Percentiles rank a stretch among this genome's conserved stretches.
These are phyloP conservation scores for Drosophila setifemur DNA, from an alignment of 1,140 invertebrate genomes.

Conservation along the genomic window DNA sequence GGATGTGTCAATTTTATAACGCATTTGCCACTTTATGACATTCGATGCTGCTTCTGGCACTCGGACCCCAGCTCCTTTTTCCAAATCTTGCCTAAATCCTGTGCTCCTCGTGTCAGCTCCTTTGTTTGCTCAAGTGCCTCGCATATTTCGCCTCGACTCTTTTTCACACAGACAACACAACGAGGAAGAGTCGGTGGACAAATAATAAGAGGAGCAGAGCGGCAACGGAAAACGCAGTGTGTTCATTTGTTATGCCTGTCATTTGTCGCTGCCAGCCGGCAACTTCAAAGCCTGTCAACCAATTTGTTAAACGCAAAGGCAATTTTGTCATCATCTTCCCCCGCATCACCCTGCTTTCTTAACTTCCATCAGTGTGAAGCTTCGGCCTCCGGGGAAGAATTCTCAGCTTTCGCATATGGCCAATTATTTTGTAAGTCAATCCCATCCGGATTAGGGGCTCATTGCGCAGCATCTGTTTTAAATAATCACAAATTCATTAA, in stretches of 20 bases:
- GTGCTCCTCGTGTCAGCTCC: slow-evolving; percentile 20
- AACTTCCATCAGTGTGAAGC: slow-evolving; percentile 13
- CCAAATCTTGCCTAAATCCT: neutral
- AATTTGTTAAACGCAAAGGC: slow-evolving; percentile 79
- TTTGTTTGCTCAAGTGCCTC: slow-evolving; percentile 75
- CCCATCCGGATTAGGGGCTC: neutral
- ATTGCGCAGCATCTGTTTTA: neutral
- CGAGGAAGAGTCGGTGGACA: slow-evolving; percentile 16
- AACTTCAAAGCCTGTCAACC: slow-evolving; percentile 74
- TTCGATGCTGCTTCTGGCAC: slow-evolving; percentile 33
- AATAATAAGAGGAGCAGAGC: slow-evolving; percentile 2
- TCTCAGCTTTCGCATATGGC: slow-evolving; percentile 68
- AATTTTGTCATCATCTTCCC: slow-evolving; percentile 55
- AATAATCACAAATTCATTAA: neutral
- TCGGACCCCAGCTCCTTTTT: neutral
- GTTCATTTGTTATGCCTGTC: slow-evolving; percentile 81
- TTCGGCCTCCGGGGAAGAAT: slow-evolving; percentile 22
- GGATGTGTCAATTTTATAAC: slow-evolving; percentile 72
- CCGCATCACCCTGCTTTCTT: neutral
- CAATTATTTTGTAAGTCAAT: slow-evolving; percentile 52
- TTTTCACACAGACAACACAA: slow-evolving; percentile 12
- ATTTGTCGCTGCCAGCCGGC: slow-evolving; percentile 70
- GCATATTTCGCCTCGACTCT: slow-evolving; percentile 31
- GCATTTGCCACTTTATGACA: slow-evolving; percentile 71
- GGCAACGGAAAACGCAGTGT: slow-evolving; percentile 52